Base-by-base conservation (phyloP, 2,888 invertebrate species). In the Zaprionus lineosus region DNA sequence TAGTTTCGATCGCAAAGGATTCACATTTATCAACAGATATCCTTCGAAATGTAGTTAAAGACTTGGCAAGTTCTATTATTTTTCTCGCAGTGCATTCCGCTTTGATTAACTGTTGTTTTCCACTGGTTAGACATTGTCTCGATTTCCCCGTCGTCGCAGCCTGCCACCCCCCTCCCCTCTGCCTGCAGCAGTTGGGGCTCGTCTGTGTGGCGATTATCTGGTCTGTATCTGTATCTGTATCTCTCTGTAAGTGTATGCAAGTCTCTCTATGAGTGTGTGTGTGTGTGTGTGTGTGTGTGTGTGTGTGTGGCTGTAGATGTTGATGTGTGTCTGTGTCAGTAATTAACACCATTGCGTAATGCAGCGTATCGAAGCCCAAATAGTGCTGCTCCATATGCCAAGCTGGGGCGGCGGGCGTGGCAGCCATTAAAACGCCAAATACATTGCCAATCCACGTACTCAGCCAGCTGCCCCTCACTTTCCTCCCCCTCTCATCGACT, bases 261-360 rank as follows among this genome's bases (percentile, higher is more conserved):
- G n/a, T n/a, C 24, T 33, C 26, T 7, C 43, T 40, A 19, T 24
- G 9, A 28, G 18, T 43, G 18, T 39, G 28, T 44, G 39, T 62
- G 37, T 61, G 36, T 36, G 28, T 55, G 26, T 12, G 15, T 50
- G 11, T 53, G 18, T 31, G 18, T 16, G 33, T 41, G 21, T 12
- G 41, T 28, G 29, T 43, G 40, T 46, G 19, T 41, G 39, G 28
- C 12, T 40, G 14, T 12, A 4, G 34, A 26, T 31, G 16, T 37
- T 6, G 52, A 1, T 44, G 33, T 61, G 12, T 58, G 55, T 69
- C 44, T 83, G 74, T 82, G 75, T 77, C 75, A 56, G 88, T 87
- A 88, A 88, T 88, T 88, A 88, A 88, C 87, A 88, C 87, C 88
- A 85, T 88, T 88, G 88, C 87, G 87, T 88, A 88, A 88, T 88